Evolutionary conservation across 1,140 invertebrate genomes (phyloP).

Genomic region (Drosophila insularis): DNA sequence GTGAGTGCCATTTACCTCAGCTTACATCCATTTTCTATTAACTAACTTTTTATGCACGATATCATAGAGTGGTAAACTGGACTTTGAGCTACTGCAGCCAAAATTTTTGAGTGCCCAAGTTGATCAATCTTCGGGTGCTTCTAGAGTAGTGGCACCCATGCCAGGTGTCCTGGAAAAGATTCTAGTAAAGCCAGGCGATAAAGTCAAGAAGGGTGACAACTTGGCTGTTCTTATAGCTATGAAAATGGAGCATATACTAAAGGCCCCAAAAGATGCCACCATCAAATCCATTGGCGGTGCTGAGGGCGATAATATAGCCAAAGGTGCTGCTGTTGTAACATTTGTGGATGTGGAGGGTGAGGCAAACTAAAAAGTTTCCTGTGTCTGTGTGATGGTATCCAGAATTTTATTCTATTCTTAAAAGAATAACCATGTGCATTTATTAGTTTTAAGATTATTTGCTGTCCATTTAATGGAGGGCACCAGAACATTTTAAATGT

Average conservation of each 20-base stretch:
- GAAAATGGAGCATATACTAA: conserved; percentile 99
- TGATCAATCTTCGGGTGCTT: conserved; percentile 60
- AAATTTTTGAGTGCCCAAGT: conserved; percentile 82
- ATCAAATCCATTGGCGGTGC: conserved; percentile 89
- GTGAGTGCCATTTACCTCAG: conserved; percentile 63
- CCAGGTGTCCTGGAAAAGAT: conserved; percentile 97
- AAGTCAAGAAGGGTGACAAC: conserved; percentile 89
- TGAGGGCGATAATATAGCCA: conserved; percentile 92
- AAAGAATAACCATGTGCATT: conserved; percentile 57
- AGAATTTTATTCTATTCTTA: conserved; percentile 33
- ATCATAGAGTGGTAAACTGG: conserved; percentile 61
- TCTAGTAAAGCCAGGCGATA: conserved; percentile 90
- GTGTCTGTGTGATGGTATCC: conserved; percentile 58
- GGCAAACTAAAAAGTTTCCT: conserved; percentile 27
- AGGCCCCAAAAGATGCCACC: conserved; percentile 89
- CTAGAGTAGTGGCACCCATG: conserved; percentile 89
- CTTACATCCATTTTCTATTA: background rate
- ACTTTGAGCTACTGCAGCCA: conserved; percentile 74
- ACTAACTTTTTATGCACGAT: background rate
- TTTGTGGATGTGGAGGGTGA: conserved; percentile 82
- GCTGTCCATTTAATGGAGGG: conserved; percentile 60
- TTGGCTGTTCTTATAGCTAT: conserved; percentile 95
- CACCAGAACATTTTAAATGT: conserved; percentile 47
- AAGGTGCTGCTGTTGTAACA: conserved; percentile 86
- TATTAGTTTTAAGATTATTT: conserved; percentile 63